These are phyloP conservation scores for Lamellibrachia luymesi DNA, from an alignment of 1,140 invertebrate species.

Conservation along the genomic window DNA sequence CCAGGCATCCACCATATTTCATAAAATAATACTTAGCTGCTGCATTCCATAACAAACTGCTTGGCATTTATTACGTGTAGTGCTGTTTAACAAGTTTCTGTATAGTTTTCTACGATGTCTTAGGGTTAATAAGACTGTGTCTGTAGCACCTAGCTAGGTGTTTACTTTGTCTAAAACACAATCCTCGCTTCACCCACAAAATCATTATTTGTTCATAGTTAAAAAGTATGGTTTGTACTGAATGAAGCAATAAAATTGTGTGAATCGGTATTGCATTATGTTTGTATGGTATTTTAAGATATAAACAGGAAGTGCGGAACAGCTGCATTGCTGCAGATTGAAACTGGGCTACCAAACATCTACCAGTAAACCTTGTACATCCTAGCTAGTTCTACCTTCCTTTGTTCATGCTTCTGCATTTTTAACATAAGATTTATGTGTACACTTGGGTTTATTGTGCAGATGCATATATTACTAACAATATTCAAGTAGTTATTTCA, in stretches of 20 bases:
- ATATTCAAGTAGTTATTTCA: too few relatives aligned
- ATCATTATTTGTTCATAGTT: conserved; percentile 1
- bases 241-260: conserved; percentile 5
- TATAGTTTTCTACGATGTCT: conserved; percentile 1
- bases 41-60: neutral
- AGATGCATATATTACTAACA: too few relatives aligned
- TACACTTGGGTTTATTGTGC: too few relatives aligned
- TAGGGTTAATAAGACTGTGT: neutral
- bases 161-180: neutral
- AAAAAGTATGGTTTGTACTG: neutral
- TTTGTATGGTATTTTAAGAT: neutral
- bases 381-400: too few relatives aligned
- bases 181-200: neutral
- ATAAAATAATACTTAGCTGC: neutral
- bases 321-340: too few relatives aligned
- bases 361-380: too few relatives aligned
- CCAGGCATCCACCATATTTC: neutral
- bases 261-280: neutral
- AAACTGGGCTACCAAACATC: too few relatives aligned
- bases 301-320: too few relatives aligned
- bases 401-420: too few relatives aligned
- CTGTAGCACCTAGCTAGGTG: neutral
- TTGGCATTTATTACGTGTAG: neutral
- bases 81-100: neutral
- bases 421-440: too few relatives aligned